Conservation (phyloP, 2,113 vertebrate species). For the Rhineura floridana region DNA sequence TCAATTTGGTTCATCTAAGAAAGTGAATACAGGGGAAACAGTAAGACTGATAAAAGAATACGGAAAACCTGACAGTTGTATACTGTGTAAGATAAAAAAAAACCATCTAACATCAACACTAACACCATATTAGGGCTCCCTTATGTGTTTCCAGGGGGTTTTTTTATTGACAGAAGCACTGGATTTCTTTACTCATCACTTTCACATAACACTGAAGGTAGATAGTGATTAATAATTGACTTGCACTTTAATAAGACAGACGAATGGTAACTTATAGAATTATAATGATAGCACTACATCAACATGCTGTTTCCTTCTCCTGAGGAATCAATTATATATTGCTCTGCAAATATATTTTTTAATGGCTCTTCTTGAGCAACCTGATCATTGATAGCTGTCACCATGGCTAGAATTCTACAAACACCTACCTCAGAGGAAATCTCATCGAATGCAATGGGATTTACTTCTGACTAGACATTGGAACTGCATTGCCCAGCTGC, state of each 20-base stretch:
- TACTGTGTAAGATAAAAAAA: background rate
- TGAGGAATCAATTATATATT: constrained; percentile 15
- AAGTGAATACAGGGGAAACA: background rate
- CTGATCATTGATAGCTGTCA: background rate
- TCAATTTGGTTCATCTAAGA: background rate
- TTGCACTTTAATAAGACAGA: background rate
- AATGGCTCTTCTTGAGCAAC: background rate
- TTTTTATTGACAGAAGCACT: background rate
- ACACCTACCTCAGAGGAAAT: no score
- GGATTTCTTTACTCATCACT: background rate
- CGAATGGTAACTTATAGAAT: background rate
- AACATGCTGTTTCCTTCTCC: background rate
- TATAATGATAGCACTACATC: constrained; percentile 15
- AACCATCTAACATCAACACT: background rate
- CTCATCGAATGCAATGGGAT: no score
- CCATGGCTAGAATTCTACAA: background rate
- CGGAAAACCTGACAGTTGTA: background rate
- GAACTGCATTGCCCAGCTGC: no score
- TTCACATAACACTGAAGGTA: background rate
- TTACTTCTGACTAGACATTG: no score
- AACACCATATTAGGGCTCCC: background rate
- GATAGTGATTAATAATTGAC: constrained; percentile 30
- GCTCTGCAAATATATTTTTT: background rate
- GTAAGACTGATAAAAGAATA: constrained; percentile 5
- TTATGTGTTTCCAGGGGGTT: background rate